Evolutionary conservation across 1,140 invertebrate species (phyloP).

Genomic region (Brachionus paranguensis): DNA sequence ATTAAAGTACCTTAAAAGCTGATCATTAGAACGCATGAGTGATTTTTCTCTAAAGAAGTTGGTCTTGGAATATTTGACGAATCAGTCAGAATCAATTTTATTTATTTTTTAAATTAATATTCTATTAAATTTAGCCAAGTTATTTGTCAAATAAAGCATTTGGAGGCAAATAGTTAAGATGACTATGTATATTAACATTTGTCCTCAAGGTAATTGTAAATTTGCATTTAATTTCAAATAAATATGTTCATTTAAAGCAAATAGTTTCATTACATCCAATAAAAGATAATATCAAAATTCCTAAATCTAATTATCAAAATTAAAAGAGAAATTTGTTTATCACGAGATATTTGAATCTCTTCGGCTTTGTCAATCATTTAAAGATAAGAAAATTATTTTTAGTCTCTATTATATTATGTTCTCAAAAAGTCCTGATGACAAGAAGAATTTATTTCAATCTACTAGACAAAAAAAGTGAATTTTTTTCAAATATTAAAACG

Average conservation of each 20-base stretch:
- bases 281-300: background rate
- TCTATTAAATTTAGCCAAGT: background rate
- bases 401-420: background rate
- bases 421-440: too few relatives aligned
- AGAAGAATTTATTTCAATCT: too few relatives aligned
- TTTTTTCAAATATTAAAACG: too few relatives aligned
- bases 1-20: background rate
- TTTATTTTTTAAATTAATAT: background rate
- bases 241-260: background rate
- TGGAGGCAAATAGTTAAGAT: background rate
- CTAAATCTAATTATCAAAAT: background rate
- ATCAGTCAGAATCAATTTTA: background rate
- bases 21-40: conserved; percentile 2
- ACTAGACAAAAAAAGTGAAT: too few relatives aligned
- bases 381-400: background rate
- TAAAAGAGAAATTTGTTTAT: background rate
- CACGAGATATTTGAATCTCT: background rate
- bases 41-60: background rate
- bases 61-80: background rate
- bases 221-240: background rate
- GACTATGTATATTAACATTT: background rate
- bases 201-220: background rate
- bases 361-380: background rate
- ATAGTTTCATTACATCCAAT: background rate
- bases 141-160: background rate